Evolutionary conservation across 2,888 invertebrate genomes (phyloP).

Genomic region (Blera fallax): DNA sequence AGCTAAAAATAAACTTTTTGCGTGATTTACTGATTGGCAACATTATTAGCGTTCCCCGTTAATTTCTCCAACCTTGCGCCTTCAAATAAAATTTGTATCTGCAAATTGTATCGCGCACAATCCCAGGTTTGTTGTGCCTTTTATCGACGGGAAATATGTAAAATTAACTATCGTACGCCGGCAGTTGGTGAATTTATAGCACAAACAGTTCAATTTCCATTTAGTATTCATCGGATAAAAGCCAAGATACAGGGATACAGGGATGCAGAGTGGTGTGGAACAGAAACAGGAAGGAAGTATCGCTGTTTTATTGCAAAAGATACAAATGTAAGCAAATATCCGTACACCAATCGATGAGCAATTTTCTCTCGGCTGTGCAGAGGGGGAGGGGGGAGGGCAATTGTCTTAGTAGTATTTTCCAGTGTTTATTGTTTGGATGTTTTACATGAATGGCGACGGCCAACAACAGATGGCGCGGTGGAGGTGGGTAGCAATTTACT

Average conservation of each 20-base stretch:
- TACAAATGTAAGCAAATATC: neutral
- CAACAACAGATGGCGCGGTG: no score
- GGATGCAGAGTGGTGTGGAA: no score
- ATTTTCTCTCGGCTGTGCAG: neutral
- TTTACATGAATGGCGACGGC: neutral
- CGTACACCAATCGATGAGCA: neutral
- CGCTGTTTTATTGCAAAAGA: neutral
- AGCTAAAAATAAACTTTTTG: conserved; percentile 7
- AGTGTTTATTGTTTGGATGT: conserved; percentile 25
- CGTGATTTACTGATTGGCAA: conserved; percentile 13
- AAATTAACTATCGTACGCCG: conserved; percentile 11
- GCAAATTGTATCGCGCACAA: neutral
- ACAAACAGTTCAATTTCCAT: conserved; percentile 33
- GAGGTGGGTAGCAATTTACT: neutral
- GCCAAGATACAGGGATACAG: neutral
- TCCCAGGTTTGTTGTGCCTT: neutral
- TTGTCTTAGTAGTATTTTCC: conserved; percentile 7
- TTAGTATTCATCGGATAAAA: conserved; percentile 18
- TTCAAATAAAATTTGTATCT: neutral
- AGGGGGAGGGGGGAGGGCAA: no score
- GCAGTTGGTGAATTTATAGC: conserved; percentile 21
- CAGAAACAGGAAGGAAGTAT: neutral
- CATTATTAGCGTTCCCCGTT: conserved; percentile 6
- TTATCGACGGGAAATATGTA: neutral
- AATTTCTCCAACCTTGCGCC: conserved; percentile 1